A percentile compares a stretch with the other conserved stretches of the same genome.
Evolutionary conservation across 2,888 invertebrate species (phyloP).

Genomic region (Allolobophora icterica): DNA sequence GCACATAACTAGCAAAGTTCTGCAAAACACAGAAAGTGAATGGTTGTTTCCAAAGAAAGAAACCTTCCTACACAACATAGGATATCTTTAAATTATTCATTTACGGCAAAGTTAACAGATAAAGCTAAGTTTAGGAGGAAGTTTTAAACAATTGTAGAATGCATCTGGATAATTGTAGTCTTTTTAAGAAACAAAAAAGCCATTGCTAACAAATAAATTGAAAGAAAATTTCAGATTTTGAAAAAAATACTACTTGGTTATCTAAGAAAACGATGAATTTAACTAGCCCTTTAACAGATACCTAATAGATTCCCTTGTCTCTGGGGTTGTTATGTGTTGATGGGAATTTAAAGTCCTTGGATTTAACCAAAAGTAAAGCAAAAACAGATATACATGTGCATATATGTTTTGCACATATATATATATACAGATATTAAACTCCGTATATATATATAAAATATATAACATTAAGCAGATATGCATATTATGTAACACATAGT

Average conservation of each 20-base stretch:
- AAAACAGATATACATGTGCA: not conserved
- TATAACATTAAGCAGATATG: constrained; percentile 6
- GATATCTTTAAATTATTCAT: not conserved
- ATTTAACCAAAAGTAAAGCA: not conserved
- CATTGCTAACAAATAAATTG: not conserved
- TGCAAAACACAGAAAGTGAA: not conserved
- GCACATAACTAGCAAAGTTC: not conserved
- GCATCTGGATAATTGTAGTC: not conserved
- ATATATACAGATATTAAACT: not conserved
- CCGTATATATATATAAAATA: constrained; percentile 7
- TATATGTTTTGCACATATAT: not conserved
- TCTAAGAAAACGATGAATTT: not conserved
- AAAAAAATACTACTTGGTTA: not conserved
- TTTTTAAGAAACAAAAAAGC: not conserved
- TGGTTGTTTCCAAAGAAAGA: not conserved
- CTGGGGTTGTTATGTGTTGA: too few relatives aligned
- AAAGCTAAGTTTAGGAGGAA: not conserved
- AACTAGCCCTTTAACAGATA: not conserved
- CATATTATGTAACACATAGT: constrained; percentile 17
- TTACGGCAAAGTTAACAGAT: not conserved
- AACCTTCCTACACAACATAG: not conserved
- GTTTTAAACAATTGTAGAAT: not conserved
- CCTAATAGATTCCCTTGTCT: not conserved
- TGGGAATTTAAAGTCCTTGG: too few relatives aligned
- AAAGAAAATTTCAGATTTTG: not conserved